Base-by-base conservation (phyloP, 2,113 vertebrate species). In the Fulica atra region DNA sequence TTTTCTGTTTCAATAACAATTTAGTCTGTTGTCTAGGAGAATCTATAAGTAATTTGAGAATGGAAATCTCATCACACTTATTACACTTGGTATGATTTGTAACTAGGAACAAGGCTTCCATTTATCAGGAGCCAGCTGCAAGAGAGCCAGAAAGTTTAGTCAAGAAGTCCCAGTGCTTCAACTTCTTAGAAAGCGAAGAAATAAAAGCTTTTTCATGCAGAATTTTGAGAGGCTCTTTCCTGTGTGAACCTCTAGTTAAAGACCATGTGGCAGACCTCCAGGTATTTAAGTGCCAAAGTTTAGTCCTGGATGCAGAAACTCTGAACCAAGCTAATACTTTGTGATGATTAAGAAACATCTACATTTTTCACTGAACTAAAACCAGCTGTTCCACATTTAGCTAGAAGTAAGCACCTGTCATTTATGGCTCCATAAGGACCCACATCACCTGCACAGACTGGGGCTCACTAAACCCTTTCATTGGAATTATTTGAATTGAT, bases 1-100 rank as follows among this genome's bases (percentile, higher is more conserved):
- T 74, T 73, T 93, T 96, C 78, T 84, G 13, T 86, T 87, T 84
- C 69, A 66, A 13, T 74, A 70, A 63, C 14, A 85, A 92, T 81
- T 91, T 78, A 74, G 18, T 81, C 16, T 74, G 40, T 50, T 66
- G 36, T 85, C 51, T 74, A 59, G 36, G 56, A 94, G 31, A 91
- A 94, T 77, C 69, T 78, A 28, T 65, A 78, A 66, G 50, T 42
- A 81, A 84, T 66, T 59, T 86, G 56, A 84, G 69, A 74, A 16
- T 5, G 6, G 29, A 89, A 89, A 81, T 33, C 71, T 91, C 87
- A 83, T 86, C 89, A 86, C 14, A 31, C 20, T 78, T 69, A 81
- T 86, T 73, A 87, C 72, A 86, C 20, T 76, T 69, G 11, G 9
- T 91, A 42, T 77, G 44, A 80, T 91, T 89, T 89, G 26, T 16